Evolutionary conservation across 2,888 invertebrate species (phyloP).

Genomic region (Drosophila kokeensis): DNA sequence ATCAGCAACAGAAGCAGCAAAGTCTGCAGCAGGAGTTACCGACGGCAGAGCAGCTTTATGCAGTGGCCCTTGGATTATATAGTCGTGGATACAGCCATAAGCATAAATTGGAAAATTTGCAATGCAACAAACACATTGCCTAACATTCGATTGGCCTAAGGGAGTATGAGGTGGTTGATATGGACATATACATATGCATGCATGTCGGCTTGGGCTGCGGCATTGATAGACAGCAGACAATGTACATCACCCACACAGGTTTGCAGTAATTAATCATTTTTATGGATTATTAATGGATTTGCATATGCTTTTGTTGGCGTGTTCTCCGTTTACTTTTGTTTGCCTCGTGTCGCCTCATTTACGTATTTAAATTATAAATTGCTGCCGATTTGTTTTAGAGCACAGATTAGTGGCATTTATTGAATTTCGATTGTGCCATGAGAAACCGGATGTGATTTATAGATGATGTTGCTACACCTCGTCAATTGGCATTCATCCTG

Average conservation of each 20-base stretch:
- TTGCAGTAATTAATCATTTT: conserved; percentile 80
- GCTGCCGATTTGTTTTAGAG: conserved; percentile 50
- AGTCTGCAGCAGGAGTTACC: conserved; percentile 44
- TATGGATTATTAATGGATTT: conserved; percentile 80
- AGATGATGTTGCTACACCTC: not conserved
- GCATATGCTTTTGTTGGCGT: conserved; percentile 30
- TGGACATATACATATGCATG: not conserved
- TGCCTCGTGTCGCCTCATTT: conserved; percentile 36
- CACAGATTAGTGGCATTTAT: conserved; percentile 53
- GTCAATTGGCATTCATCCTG: conserved; percentile 8
- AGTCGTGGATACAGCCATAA: conserved; percentile 52
- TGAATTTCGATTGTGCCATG: conserved; percentile 30
- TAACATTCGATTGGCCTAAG: conserved; percentile 35
- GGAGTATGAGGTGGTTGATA: not conserved
- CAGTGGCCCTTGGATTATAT: conserved; percentile 19
- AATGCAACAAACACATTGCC: conserved; percentile 44
- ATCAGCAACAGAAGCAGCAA: not conserved
- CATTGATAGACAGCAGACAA: conserved; percentile 75
- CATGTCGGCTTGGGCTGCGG: conserved; percentile 25
- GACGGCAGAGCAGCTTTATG: conserved; percentile 62
- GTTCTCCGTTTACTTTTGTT: conserved; percentile 14
- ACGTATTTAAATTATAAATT: conserved; percentile 55
- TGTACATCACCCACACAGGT: conserved; percentile 54
- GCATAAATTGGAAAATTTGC: conserved; percentile 72
- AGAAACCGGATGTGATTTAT: conserved; percentile 38